These are phyloP conservation scores for Eulemur coronatus DNA, from an alignment of 2,797 vertebrate species.

Conservation along the genomic window DNA sequence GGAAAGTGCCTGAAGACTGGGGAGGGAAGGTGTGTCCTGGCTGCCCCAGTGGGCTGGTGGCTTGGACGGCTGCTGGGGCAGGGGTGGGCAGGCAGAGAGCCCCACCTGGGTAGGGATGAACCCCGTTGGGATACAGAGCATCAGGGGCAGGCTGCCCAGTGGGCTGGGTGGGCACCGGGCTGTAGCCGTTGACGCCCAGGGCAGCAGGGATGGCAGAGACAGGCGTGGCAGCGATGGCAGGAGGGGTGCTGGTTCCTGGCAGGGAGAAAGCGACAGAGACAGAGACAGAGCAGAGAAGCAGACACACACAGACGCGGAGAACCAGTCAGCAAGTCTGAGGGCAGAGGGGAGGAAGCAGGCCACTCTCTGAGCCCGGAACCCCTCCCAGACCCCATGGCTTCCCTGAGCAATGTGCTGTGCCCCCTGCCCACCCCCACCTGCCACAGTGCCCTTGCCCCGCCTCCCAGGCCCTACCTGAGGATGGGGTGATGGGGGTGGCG, in stretches of 20 bases:
- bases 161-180: constrained; percentile 88
- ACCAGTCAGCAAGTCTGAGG: not conserved
- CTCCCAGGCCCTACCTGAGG: constrained; percentile 82
- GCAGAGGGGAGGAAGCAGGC: not conserved
- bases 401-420: not conserved
- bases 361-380: not conserved
- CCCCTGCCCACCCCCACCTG: not conserved
- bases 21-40: not conserved
- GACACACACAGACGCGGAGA: not conserved
- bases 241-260: constrained; percentile 94
- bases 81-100: not conserved
- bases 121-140: constrained; percentile 92
- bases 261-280: constrained; percentile 34
- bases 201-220: constrained; percentile 91
- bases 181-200: constrained; percentile 93
- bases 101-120: constrained; percentile 94
- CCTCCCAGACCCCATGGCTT: not conserved
- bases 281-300: constrained; percentile 7
- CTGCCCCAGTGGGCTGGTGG: not conserved
- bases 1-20: not conserved
- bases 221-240: constrained; percentile 92
- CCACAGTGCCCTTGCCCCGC: too few species aligned
- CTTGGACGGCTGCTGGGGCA: not conserved
- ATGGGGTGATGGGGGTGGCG: constrained; percentile 90
- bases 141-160: constrained; percentile 92